phyloP scores from a whole-genome alignment of 2,888 invertebrate genomes.

The Endomychus coccineus region DNA sequence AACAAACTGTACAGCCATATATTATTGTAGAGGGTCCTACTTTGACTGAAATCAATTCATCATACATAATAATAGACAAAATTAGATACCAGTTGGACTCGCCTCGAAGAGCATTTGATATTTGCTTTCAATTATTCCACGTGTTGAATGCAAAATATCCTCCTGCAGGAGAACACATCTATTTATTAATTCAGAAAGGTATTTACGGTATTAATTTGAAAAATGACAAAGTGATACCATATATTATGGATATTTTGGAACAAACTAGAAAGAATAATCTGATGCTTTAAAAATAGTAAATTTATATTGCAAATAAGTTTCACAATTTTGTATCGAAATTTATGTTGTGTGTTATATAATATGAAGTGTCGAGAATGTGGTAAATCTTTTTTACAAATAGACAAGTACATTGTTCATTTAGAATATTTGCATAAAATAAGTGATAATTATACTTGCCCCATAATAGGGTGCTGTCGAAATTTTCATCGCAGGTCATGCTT shows the following conservation, averaged over 20 bases:
- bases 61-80: conserved; percentile 12
- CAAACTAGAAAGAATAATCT: too few relatives aligned
- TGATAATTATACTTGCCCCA: too few relatives aligned
- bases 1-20: conserved; percentile 15
- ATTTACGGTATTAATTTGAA: conserved; percentile 11
- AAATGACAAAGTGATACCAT: conserved; percentile 13
- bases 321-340: too few relatives aligned
- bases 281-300: too few relatives aligned
- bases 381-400: too few relatives aligned
- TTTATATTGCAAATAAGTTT: too few relatives aligned
- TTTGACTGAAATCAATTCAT: conserved; percentile 6
- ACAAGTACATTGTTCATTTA: too few relatives aligned
- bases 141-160: conserved; percentile 8
- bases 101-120: conserved; percentile 9
- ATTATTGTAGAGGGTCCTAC: conserved; percentile 13
- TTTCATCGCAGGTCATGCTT: too few relatives aligned
- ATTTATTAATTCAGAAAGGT: conserved; percentile 12
- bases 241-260: conserved; percentile 8
- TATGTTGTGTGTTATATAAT: too few relatives aligned
- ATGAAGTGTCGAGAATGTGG: too few relatives aligned
- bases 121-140: conserved; percentile 9
- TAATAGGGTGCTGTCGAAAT: too few relatives aligned
- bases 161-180: conserved; percentile 9
- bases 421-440: too few relatives aligned
- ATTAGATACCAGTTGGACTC: conserved; percentile 10